These are phyloP conservation scores for Halichondria panicea DNA, from an alignment of 37 sponge, comb jelly and placozoan genomes.

Conservation along the genomic window DNA sequence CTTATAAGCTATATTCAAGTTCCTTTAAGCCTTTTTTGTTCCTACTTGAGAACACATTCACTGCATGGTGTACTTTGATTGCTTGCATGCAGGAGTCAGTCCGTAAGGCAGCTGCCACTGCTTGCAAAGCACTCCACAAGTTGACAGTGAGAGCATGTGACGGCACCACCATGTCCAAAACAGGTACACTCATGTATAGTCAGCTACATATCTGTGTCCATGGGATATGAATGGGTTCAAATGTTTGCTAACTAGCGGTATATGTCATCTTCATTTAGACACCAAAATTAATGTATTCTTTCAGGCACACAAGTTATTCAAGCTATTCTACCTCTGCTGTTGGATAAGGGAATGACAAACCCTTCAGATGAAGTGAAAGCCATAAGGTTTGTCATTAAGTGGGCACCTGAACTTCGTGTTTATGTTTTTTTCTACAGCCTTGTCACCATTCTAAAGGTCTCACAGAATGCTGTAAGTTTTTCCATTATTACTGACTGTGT, in stretches of 20 bases:
- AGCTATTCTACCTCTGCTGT: slow-evolving; percentile 73
- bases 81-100: slow-evolving; percentile 62
- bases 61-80: too few relatives aligned
- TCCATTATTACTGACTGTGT: too few relatives aligned
- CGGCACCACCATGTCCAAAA: slow-evolving; percentile 6
- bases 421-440: slow-evolving; percentile 27
- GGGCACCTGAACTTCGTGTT: slow-evolving; percentile 11
- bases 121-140: slow-evolving; percentile 71
- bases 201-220: neutral
- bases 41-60: too few relatives aligned
- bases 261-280: neutral
- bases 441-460: slow-evolving; percentile 59
- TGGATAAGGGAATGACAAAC: slow-evolving; percentile 69
- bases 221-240: too few relatives aligned
- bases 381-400: slow-evolving; percentile 29
- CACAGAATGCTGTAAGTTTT: slow-evolving; percentile 68
- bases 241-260: too few relatives aligned
- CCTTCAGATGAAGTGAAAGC: slow-evolving; percentile 51
- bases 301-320: slow-evolving; percentile 37
- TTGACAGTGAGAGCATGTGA: slow-evolving; percentile 77
- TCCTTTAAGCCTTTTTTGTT: too few relatives aligned
- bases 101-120: slow-evolving; percentile 71
- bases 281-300: neutral
- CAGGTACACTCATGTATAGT: slow-evolving; percentile 1
- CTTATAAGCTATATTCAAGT: too few relatives aligned